These are phyloP conservation scores for Onychomys torridus DNA, from an alignment of 2,797 vertebrate species.

Conservation along the genomic window DNA sequence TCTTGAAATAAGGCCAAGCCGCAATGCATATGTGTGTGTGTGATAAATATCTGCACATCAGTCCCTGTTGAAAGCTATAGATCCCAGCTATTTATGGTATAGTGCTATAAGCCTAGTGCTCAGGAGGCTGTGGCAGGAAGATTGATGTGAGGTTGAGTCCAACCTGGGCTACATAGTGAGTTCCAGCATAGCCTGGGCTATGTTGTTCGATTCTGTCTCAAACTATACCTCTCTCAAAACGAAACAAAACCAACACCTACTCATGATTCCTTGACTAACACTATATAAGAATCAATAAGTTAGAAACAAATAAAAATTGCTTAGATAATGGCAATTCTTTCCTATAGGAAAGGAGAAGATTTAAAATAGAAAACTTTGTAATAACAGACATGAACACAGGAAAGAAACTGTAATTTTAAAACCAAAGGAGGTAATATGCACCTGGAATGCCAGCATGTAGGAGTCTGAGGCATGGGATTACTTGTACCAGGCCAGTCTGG, in stretches of 20 bases:
- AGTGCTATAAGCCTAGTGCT: not conserved
- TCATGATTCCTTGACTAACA: not conserved
- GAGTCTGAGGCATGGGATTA: not conserved
- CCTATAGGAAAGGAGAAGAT: not conserved
- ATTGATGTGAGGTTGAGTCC: not conserved
- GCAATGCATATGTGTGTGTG: not conserved
- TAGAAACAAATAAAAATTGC: not conserved
- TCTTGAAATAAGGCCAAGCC: not conserved
- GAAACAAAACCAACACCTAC: not conserved
- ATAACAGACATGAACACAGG: conserved; percentile 1
- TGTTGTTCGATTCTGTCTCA: not conserved
- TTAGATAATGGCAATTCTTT: not conserved
- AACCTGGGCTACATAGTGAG: not conserved
- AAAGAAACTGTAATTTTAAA: conserved; percentile 30
- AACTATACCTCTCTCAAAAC: not conserved
- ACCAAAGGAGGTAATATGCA: not conserved
- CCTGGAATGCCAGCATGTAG: not conserved
- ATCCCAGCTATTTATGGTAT: not conserved
- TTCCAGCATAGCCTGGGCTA: not conserved
- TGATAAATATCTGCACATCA: not conserved
- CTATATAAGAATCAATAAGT: not conserved
- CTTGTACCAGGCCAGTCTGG: not conserved
- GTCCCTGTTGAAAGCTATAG: not conserved
- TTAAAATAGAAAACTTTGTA: not conserved
- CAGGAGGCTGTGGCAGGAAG: not conserved